Percentiles rank a stretch among this genome's conserved stretches.
Evolutionary conservation across 2,888 invertebrate genomes (phyloP).

Genomic region (Aphidoletes aphidimyza): DNA sequence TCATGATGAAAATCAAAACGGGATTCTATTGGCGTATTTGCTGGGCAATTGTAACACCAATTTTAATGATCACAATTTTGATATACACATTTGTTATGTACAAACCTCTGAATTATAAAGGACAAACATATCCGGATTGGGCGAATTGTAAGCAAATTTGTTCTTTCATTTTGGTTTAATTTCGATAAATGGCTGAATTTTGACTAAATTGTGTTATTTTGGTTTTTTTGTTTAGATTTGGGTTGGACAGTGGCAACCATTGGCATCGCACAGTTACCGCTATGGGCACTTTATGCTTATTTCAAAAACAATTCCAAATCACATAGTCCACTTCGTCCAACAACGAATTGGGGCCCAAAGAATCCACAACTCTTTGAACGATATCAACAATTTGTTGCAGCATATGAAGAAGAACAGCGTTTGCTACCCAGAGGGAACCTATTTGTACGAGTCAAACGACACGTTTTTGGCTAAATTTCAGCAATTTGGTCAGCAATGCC

Average conservation of each 20-base stretch:
- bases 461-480: not conserved
- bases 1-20: constrained; percentile 78
- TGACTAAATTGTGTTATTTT: not conserved
- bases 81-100: constrained; percentile 75
- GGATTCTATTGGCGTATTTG: constrained; percentile 82
- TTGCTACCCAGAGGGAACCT: not conserved
- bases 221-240: constrained; percentile 59
- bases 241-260: constrained; percentile 69
- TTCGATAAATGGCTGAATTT: too few species aligned
- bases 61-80: constrained; percentile 76
- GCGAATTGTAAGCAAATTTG: constrained; percentile 69
- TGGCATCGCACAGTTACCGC: constrained; percentile 68
- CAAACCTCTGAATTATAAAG: constrained; percentile 72
- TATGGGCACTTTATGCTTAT: constrained; percentile 62
- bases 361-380: constrained; percentile 62
- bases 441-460: not conserved
- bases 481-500: not conserved
- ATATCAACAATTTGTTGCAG: not conserved
- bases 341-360: constrained; percentile 71
- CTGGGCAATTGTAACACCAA: constrained; percentile 80
- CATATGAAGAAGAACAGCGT: not conserved
- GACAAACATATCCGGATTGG: constrained; percentile 70
- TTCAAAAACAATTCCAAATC: constrained; percentile 59
- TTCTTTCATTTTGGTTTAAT: too few species aligned
- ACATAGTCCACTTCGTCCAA: constrained; percentile 67